Evolutionary conservation across 2,113 vertebrate genomes (phyloP).

Genomic region (Heptranchias perlo): DNA sequence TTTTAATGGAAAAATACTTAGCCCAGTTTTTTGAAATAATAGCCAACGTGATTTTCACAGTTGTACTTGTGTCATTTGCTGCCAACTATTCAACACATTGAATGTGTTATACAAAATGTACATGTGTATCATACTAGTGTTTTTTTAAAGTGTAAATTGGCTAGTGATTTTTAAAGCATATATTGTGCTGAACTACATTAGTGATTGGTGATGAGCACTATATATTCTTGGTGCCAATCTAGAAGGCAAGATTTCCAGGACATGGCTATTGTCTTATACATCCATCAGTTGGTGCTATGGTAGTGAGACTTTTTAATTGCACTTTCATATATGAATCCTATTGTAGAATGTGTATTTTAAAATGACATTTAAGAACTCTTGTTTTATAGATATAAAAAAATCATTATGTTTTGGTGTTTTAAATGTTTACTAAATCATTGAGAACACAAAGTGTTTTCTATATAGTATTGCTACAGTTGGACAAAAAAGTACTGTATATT

Average conservation of each 20-base stretch:
- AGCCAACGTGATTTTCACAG: neutral
- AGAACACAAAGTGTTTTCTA: constrained; percentile 35
- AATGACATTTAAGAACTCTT: neutral
- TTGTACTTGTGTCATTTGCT: constrained; percentile 23
- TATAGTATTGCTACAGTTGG: constrained; percentile 28
- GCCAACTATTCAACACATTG: neutral
- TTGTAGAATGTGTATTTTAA: constrained; percentile 38
- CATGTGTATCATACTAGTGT: constrained; percentile 24
- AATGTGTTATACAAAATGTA: neutral
- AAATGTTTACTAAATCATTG: constrained; percentile 33
- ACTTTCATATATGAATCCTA: constrained; percentile 27
- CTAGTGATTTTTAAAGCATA: neutral
- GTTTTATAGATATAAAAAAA: constrained; percentile 14
- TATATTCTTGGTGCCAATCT: neutral
- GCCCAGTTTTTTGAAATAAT: neutral
- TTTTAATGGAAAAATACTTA: neutral
- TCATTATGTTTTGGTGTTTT: neutral
- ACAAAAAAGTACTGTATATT: constrained; percentile 35
- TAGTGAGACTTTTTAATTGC: constrained; percentile 29
- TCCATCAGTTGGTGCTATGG: constrained; percentile 23
- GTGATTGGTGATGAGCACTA: neutral
- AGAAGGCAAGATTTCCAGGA: neutral
- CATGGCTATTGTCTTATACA: neutral
- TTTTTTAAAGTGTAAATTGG: constrained; percentile 3
- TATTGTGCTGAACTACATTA: constrained; percentile 6